Evolutionary conservation across 2,888 invertebrate genomes (phyloP), one percentile per base, ranked within the genome.

Genomic region (Hetaerina titia): DNA sequence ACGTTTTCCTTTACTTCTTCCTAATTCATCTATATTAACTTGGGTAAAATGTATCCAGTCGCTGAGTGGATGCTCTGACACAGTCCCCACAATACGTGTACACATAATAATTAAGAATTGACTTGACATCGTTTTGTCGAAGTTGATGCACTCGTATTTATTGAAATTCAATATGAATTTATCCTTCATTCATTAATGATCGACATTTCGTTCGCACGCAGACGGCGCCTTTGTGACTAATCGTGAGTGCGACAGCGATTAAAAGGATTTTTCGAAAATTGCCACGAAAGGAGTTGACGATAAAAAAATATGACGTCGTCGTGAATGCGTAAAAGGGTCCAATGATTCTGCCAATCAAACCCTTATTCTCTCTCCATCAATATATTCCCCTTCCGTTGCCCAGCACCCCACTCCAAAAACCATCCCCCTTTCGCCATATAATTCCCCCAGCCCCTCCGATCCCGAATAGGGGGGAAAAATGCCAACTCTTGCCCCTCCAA

Each of bases 291-390:
- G 25, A 90, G 31, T 22, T 45, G 90, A 45, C 63, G 56, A n/a
- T 17, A 89, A 90, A n/a, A 57, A 45, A 31, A 64, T 60, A 22
- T 25, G n/a, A 57, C 25, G 58, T 63, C 11, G 90, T 58, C 63
- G 25, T 90, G 19, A 64, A 56, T 57, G 58, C 89, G 56, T 89
- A 90, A 63, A 90, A 63, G 45, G 90, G 64, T 58, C 17, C 90
- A n/a, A 45, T 90, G 31, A 90, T 19, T 64, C 90, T 90, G 64
- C 31, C 90, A 90, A 90, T 90, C 90, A 90, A 90, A 64, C 64
- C 45, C 64, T 22, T 64, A 90, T 90, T 90, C 45, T 63, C 45
- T 63, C 63, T 90, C 60, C 31, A 25, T 90, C 90, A 31, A 90
- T 90, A 90, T 90, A 45, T 90, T 31, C 6, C 64, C 64, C 90